A percentile compares a stretch with the other conserved stretches of the same genome.
These are phyloP conservation scores for Bergia sp. DNA, from an alignment of 92 coral and sea anemone genomes.

Conservation along the genomic window DNA sequence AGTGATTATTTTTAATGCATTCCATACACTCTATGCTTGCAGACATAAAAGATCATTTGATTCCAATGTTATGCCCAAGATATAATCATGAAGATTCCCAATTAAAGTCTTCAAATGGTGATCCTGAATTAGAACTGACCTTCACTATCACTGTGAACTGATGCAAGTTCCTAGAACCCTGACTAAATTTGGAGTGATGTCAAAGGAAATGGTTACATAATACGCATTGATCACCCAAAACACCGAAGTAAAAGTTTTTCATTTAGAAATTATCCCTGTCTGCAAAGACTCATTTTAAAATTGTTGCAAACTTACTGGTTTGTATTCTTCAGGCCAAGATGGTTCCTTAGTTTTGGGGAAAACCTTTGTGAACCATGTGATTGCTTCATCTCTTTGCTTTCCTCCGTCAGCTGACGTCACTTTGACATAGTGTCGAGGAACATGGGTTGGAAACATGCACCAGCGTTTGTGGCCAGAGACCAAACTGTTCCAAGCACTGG, in stretches of 20 bases:
- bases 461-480: slow-evolving; percentile 95
- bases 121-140: too few relatives aligned
- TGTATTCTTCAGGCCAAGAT: slow-evolving; percentile 96
- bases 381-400: slow-evolving; percentile 92
- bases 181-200: too few relatives aligned
- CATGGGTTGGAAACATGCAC: slow-evolving; percentile 95
- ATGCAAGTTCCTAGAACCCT: too few relatives aligned
- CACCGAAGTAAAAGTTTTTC: not conserved
- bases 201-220: too few relatives aligned
- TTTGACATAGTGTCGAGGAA: slow-evolving; percentile 85
- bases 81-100: too few relatives aligned
- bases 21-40: too few relatives aligned
- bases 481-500: slow-evolving; percentile 99
- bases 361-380: slow-evolving; percentile 88
- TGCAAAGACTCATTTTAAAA: not conserved
- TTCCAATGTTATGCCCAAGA: too few relatives aligned
- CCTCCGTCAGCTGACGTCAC: slow-evolving; percentile 87
- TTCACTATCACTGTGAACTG: too few relatives aligned
- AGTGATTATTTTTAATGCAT: too few relatives aligned
- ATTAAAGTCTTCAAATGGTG: too few relatives aligned
- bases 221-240: not conserved
- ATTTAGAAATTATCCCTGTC: not conserved
- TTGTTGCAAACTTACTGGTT: slow-evolving; percentile 71
- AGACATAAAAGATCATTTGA: too few relatives aligned
- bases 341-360: slow-evolving; percentile 85